Base-by-base conservation (phyloP, 1,140 invertebrate species). In the Lepidurus apus region DNA sequence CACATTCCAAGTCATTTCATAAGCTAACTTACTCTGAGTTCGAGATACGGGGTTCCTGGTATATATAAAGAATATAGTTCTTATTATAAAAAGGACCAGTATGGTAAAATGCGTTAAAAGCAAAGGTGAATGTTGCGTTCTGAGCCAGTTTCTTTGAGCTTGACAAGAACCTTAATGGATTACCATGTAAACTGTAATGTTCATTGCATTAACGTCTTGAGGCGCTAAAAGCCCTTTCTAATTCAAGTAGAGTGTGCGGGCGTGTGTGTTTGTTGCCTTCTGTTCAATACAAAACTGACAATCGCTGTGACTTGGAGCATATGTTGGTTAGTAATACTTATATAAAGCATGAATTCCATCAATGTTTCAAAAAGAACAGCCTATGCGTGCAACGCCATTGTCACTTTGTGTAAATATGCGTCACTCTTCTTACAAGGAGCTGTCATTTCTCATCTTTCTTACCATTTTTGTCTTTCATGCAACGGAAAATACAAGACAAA, bases 171-270 rank as follows among this genome's bases (percentile, higher is more conserved):
- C 53, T 65, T 65, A 65, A 65, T 65, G 53, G 53, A 65, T 65
- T 65, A 65, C 17, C 53, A 21, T 65, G 53, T 65, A 65, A 21
- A 65, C 17, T 17, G 13, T 65, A 11, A 65, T 21, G 53, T 21
- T 65, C 53, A 65, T 65, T 65, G 53, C 53, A 65, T 65, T 65
- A 21, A 65, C 17, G 53, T 65, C 53, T 17, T 65, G 53, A 65
- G 53, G 53, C 53, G 53, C 7, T 65, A 65, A 65, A 65, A 65
- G 53, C 53, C 53, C 53, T 65, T 65, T 65, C 53, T 65, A 65
- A 65, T 65, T n/a, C 53, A 21, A 65, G 53, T 21, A 7, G 53
- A 9, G 53, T 65, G 53, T 65, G 53, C 10, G 53, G 6, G 53
- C 1, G 53, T 17, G 53, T 65, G 8, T 65, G n/a, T 17, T 65